Conservation (phyloP, 2,113 vertebrate species). For the Atherinomorus stipes region DNA sequence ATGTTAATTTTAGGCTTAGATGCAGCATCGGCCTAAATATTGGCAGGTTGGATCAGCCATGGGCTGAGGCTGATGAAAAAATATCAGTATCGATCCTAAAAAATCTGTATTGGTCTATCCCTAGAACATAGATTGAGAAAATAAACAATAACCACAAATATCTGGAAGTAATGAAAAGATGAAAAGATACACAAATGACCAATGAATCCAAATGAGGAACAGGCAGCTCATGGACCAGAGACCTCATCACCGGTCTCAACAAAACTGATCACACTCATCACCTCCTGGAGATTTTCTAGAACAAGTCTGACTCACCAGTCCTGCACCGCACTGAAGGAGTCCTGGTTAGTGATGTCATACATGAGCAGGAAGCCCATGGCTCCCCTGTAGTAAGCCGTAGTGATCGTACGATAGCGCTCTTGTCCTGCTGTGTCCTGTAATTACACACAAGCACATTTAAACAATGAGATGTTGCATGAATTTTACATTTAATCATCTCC, state of each 20-base stretch:
- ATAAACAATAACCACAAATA: background rate
- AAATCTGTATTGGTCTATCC: no score
- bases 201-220: background rate
- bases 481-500: background rate
- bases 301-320: constrained; percentile 83
- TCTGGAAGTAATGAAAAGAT: background rate
- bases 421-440: constrained; percentile 89
- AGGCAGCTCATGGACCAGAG: background rate
- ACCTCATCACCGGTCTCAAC: background rate
- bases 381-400: constrained; percentile 89
- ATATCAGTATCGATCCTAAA: no score
- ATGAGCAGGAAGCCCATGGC: constrained; percentile 91
- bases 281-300: background rate
- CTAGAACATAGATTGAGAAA: no score
- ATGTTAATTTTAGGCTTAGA: no score
- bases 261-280: background rate
- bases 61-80: no score
- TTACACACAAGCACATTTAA: constrained; percentile 9
- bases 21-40: no score
- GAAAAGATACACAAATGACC: background rate
- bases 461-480: background rate
- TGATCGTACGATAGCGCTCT: constrained; percentile 89
- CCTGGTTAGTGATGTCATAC: constrained; percentile 90
- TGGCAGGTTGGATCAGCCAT: no score
- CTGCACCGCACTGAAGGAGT: constrained; percentile 87